Evolutionary conservation across 2,888 invertebrate species (phyloP).

Genomic region (Fragum whitleyi): DNA sequence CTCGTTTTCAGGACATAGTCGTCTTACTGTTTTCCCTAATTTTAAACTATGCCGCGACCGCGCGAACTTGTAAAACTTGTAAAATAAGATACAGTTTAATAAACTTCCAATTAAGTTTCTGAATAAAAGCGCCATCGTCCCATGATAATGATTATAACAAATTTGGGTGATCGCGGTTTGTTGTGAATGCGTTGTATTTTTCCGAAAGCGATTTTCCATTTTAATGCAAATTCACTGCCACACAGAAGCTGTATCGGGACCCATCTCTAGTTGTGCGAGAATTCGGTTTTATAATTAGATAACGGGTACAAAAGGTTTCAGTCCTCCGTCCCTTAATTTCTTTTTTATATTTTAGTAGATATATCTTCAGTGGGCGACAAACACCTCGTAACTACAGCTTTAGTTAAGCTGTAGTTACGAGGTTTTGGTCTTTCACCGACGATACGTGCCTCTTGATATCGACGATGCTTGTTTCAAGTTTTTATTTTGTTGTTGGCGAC

Average conservation of each 20-base stretch:
- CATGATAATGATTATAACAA: not conserved
- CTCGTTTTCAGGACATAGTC: too few relatives aligned
- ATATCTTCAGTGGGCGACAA: too few relatives aligned
- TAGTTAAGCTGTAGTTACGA: too few relatives aligned
- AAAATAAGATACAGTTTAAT: not conserved
- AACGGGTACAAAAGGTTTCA: not conserved
- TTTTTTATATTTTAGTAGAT: not conserved
- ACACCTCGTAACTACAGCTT: too few relatives aligned
- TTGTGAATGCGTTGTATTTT: slow-evolving; percentile 13
- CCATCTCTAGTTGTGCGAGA: slow-evolving; percentile 20
- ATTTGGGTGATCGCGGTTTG: not conserved
- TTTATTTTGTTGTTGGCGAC: too few relatives aligned
- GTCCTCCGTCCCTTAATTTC: not conserved
- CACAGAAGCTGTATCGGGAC: slow-evolving; percentile 11
- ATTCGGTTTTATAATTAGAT: slow-evolving; percentile 18
- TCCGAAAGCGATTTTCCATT: slow-evolving; percentile 22
- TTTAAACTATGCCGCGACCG: too few relatives aligned
- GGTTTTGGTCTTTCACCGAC: too few relatives aligned
- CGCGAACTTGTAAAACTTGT: too few relatives aligned
- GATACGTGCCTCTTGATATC: too few relatives aligned
- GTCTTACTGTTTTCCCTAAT: too few relatives aligned
- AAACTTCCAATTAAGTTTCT: slow-evolving; percentile 14
- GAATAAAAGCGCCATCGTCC: slow-evolving; percentile 18
- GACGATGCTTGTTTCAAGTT: too few relatives aligned
- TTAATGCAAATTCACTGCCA: slow-evolving; percentile 17